These are phyloP conservation scores for Aratinga solstitialis DNA, from an alignment of 2,797 vertebrate species.

Conservation along the genomic window DNA sequence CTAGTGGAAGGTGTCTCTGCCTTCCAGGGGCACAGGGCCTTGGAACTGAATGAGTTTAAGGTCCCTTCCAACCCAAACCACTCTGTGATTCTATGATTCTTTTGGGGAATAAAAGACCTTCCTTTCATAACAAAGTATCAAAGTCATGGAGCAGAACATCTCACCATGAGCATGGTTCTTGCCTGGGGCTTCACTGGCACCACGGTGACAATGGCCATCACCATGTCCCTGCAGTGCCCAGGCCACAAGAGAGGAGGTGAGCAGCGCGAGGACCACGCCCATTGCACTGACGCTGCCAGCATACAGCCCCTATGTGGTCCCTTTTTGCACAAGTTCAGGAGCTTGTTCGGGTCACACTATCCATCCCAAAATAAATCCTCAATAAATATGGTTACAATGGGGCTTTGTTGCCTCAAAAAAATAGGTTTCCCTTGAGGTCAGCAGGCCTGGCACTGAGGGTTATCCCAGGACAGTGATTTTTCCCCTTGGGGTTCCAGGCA, in stretches of 20 bases:
- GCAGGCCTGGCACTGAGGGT: background rate
- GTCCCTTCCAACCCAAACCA: background rate
- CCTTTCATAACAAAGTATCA: background rate
- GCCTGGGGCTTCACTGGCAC: background rate
- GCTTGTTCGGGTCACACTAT: background rate
- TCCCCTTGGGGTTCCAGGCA: background rate
- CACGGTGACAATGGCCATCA: background rate
- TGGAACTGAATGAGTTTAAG: background rate
- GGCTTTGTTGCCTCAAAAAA: constrained; percentile 53
- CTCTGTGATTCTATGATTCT: background rate
- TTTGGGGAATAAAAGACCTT: background rate
- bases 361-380: constrained; percentile 51
- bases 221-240: background rate
- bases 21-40: background rate
- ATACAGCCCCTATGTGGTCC: background rate
- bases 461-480: constrained; percentile 7
- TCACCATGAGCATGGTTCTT: background rate
- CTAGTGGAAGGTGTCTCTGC: background rate
- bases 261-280: rapidly evolving
- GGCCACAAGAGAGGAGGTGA: background rate
- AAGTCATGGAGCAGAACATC: background rate
- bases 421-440: constrained; percentile 44
- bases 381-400: constrained; percentile 24
- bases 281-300: rapidly evolving
- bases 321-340: background rate